phyloP scores from a whole-genome alignment of 2,113 vertebrate genomes.

The Zapornia atra region DNA sequence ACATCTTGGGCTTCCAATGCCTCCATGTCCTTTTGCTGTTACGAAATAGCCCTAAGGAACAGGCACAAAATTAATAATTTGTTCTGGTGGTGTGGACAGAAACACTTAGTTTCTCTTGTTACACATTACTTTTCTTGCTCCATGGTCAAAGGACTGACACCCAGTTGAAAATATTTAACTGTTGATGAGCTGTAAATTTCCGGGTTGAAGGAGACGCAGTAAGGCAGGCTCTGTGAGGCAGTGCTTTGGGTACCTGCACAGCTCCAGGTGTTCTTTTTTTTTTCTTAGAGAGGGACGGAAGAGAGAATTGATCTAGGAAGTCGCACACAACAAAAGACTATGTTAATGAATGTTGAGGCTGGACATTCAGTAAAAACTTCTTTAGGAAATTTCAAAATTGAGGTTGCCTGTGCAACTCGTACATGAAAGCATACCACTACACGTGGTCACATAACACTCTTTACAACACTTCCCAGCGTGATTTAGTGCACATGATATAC shows the following conservation, averaged over 20 bases:
- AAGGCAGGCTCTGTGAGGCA: background rate
- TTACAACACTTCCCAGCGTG: background rate
- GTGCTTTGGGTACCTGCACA: fast-evolving
- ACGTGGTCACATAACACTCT: background rate
- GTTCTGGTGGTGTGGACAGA: background rate
- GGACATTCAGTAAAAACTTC: background rate
- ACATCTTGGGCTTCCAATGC: background rate
- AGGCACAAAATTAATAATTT: background rate
- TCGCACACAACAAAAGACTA: background rate
- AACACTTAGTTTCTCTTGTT: fast-evolving
- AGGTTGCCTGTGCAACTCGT: background rate
- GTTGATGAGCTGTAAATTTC: background rate
- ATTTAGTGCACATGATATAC: background rate
- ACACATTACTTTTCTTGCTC: background rate
- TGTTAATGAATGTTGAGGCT: background rate
- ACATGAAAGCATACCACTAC: background rate
- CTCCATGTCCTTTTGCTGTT: fast-evolving
- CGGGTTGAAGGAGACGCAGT: fast-evolving
- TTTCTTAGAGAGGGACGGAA: background rate
- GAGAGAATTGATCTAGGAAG: background rate
- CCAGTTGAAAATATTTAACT: background rate
- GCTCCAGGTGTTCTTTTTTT: background rate
- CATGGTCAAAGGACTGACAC: fast-evolving
- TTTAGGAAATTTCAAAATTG: background rate
- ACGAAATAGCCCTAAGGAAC: background rate